Percentiles rank a stretch among this genome's conserved stretches.
Evolutionary conservation across 2,888 invertebrate genomes (phyloP).

Genomic region (Yponomeuta evonymella): DNA sequence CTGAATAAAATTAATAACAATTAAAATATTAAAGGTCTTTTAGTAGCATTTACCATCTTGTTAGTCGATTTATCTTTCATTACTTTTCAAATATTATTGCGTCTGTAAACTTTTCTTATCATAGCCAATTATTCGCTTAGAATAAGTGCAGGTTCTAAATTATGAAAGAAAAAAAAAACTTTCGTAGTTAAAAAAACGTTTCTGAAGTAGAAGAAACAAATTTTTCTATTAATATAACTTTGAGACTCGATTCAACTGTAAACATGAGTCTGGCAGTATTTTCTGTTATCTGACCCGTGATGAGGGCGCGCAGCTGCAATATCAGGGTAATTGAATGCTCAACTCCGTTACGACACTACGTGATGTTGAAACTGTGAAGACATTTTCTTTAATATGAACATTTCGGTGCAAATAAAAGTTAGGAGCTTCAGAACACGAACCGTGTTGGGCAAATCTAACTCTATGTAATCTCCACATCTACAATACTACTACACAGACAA

Average conservation of each 20-base stretch:
- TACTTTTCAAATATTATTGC: background rate
- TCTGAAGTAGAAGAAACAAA: background rate
- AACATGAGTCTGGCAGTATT: background rate
- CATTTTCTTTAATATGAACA: too few relatives aligned
- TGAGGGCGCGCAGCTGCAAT: background rate
- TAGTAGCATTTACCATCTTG: background rate
- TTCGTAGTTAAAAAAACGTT: too few relatives aligned
- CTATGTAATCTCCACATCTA: background rate
- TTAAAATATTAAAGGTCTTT: too few relatives aligned
- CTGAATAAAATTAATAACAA: too few relatives aligned
- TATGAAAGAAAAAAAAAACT: too few relatives aligned
- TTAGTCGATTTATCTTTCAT: background rate
- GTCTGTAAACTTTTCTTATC: background rate
- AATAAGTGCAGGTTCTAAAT: too few relatives aligned
- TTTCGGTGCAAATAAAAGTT: too few relatives aligned
- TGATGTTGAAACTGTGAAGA: background rate
- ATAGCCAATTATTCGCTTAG: background rate
- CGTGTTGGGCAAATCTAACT: background rate
- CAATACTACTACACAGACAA: background rate
- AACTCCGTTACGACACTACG: background rate
- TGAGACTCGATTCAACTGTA: background rate
- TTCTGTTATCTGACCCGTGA: background rate
- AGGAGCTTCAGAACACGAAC: too few relatives aligned
- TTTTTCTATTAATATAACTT: background rate
- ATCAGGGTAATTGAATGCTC: background rate